Conservation (phyloP, 2,888 invertebrate genomes). For the Theodoxus fluviatilis region DNA sequence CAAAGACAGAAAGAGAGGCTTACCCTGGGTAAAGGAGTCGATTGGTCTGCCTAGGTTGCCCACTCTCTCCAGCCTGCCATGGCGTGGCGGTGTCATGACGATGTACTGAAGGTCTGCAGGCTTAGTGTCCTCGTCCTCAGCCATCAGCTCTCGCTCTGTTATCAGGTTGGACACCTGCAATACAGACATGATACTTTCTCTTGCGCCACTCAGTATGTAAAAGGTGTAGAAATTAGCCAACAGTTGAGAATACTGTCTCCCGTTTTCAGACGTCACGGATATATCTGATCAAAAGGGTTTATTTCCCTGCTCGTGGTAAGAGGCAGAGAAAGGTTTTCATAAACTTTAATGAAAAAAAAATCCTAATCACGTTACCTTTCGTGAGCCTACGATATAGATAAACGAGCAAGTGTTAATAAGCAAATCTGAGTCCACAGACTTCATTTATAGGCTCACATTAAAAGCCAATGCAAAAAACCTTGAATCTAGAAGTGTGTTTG, state of each 20-base stretch:
- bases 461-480: too few relatives aligned
- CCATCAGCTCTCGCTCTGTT: conserved; percentile 46
- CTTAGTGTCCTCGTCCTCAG: conserved; percentile 52
- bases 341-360: too few relatives aligned
- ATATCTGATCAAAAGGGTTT: too few relatives aligned
- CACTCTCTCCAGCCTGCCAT: conserved; percentile 53
- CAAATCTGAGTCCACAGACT: too few relatives aligned
- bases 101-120: conserved; percentile 46
- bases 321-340: too few relatives aligned
- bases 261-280: too few relatives aligned
- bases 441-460: too few relatives aligned
- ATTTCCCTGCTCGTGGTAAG: too few relatives aligned
- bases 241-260: neutral
- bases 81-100: conserved; percentile 47
- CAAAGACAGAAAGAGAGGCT: neutral
- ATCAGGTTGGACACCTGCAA: conserved; percentile 48
- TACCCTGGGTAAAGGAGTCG: conserved; percentile 55
- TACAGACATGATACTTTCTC: neutral
- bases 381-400: too few relatives aligned
- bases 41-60: conserved; percentile 40
- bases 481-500: too few relatives aligned
- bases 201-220: neutral
- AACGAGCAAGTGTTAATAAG: too few relatives aligned
- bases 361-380: too few relatives aligned
- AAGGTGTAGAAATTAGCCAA: neutral